Percentiles rank a stretch among this genome's conserved stretches.
Evolutionary conservation across 2,797 vertebrate species (phyloP).

Genomic region (Limosa lapponica): DNA sequence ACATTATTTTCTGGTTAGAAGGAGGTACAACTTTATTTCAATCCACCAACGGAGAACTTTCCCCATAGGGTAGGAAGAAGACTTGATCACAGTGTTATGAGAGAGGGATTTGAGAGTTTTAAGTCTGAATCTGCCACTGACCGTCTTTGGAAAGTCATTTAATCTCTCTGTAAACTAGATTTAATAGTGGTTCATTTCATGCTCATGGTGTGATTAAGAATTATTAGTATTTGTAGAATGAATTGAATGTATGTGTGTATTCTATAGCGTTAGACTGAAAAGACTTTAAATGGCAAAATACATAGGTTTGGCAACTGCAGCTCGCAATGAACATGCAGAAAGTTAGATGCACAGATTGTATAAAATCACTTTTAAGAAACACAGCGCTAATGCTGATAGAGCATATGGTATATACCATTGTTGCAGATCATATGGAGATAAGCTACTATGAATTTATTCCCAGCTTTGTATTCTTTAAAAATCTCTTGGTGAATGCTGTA

Average conservation of each 20-base stretch:
- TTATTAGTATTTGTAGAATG: not conserved
- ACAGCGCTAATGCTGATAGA: not conserved
- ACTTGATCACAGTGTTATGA: not conserved
- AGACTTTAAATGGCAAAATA: not conserved
- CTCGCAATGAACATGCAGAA: not conserved
- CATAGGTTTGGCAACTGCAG: not conserved
- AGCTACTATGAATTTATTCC: not conserved
- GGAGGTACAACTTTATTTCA: not conserved
- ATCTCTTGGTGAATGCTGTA: not conserved
- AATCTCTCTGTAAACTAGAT: not conserved
- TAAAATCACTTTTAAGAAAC: not conserved
- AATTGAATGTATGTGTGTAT: not conserved
- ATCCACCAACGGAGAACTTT: not conserved
- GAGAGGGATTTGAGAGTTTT: not conserved
- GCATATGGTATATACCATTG: not conserved
- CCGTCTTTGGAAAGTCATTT: not conserved
- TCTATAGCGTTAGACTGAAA: not conserved
- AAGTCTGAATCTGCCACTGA: not conserved
- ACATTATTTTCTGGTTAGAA: not conserved
- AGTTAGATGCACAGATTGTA: not conserved
- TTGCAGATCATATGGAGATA: not conserved
- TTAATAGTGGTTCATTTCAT: not conserved
- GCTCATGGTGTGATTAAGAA: not conserved
- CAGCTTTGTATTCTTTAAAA: not conserved
- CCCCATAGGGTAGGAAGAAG: not conserved